Evolutionary conservation across 2,113 vertebrate species (phyloP), one percentile per base, ranked within the genome.

Genomic region (Catharus fuscescens): DNA sequence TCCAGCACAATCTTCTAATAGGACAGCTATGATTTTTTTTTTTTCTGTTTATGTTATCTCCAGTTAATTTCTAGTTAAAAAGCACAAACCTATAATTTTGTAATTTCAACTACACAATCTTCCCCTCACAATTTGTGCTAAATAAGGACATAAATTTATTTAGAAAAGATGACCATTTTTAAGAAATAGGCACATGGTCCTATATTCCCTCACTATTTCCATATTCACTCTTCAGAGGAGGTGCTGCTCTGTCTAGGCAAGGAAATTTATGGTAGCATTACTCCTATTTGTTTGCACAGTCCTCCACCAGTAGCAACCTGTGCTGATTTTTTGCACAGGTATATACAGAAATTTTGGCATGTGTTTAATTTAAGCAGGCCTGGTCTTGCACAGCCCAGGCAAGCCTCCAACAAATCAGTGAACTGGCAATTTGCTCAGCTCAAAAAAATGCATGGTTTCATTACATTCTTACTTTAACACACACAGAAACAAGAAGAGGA

Each of bases 341-440:
- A 48, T 60, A 26, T 4, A 79, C 16, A 54, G 62, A 88, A 72
- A 80, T 74, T 52, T 78, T 95, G 96, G 80, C 96, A 92, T 16
- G 1, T 5, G 40, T 86, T 92, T 93, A 44, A 28, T 26, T 21
- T 6, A 64, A 91, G 56, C 79, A 93, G 60, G 40, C 8, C 80
- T 83, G 56, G 77, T 92, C 61, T 80, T 90, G 67, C 48, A 52
- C 36, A 79, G 67, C 16, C 34, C 40, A 53, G 93, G 90, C 88
- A 92, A 62, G 13, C 19, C 15, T 97, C 94, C 93, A 96, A n/a
- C 14, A 84, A 93, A 85, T 64, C 93, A 95, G 18, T 93, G 86
- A 95, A 93, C 48, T 8, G 1, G 72, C 19, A 93, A 86, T 10
- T 74, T 61, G 28, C 56, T 60, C 34, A 24, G 56, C 56, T 88